Evolutionary conservation across 2,113 vertebrate genomes (phyloP), one percentile per base, ranked within the genome.

Genomic region (Podarcis raffonei): DNA sequence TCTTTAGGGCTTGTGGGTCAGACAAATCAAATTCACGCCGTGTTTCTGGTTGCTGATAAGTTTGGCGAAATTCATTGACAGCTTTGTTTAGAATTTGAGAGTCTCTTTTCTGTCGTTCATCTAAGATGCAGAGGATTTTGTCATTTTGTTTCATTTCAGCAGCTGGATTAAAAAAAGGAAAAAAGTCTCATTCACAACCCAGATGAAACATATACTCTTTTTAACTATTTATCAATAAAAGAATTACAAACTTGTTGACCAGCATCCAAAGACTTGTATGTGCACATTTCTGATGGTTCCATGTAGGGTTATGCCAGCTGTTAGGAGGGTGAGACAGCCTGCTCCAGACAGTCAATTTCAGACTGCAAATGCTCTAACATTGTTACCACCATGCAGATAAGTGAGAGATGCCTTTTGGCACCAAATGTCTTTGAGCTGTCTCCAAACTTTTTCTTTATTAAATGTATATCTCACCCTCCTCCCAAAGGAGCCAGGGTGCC

Each of bases 1-100:
- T 97, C 95, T 95, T 95, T 2, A 97, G 92, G 35, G 88, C 90
- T 25, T 97, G 93, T 0, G 98, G 97, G 86, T 98, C 97, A 20
- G 96, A 97, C 35, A 98, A 93, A 80, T 98, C 98, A 87, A 97
- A 98, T 83, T 98, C 98, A 1, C 95, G 96, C 18, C 96, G 96
- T 6, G 77, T 95, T 91, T 95, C 91, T 0, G 96, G 97, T 83
- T 89, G 95, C 97, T 99, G 99, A 89, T 96, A 96, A 84, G 83
- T 92, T 87, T 96, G 95, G 0, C 94, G 95, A 95, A 97, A 98
- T 69, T 96, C 93, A 2, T 0, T 87, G 1, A 97, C 35, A n/a
- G 96, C 96, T 89, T 91, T 96, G 6, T 97, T 96, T 39, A 97
- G 30, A 0, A 90, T 93, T 12, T 74, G 95, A 92, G 90, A 92